Conservation (phyloP, 2,113 vertebrate species). For the Elanoides forficatus region DNA sequence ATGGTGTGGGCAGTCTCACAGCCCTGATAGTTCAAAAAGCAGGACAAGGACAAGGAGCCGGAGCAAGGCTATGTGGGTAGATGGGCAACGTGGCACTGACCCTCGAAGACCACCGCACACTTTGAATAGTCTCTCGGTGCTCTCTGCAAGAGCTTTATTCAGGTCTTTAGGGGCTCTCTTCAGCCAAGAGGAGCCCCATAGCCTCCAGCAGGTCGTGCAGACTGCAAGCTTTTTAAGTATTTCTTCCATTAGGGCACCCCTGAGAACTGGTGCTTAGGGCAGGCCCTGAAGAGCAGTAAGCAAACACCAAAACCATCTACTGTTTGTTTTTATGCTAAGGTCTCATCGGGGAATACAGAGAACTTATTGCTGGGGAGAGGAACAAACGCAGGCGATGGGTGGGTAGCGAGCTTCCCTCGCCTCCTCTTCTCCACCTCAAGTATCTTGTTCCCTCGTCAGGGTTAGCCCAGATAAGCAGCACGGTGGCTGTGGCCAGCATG, state of each 20-base stretch:
- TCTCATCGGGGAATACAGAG: not conserved
- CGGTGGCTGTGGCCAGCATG: not conserved
- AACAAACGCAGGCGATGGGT: not conserved
- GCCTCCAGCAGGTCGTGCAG: not conserved
- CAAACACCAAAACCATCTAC: not conserved
- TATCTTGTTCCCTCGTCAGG: not conserved
- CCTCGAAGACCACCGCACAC: accelerated
- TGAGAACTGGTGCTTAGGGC: not conserved
- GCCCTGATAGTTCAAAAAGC: not conserved
- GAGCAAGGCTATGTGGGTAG: not conserved
- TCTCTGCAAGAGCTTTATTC: not conserved
- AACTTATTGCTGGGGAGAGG: not conserved
- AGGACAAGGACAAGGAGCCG: not conserved
- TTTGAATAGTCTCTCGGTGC: not conserved
- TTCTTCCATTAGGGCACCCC: not conserved
- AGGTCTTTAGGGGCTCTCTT: not conserved
- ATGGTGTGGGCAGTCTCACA: accelerated
- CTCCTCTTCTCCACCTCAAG: not conserved
- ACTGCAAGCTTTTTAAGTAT: not conserved
- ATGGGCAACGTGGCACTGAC: not conserved
- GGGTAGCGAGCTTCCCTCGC: not conserved
- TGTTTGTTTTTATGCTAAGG: not conserved
- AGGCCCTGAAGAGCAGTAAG: not conserved
- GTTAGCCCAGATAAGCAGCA: not conserved
- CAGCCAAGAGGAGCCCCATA: not conserved